Base-by-base conservation (phyloP, 2,888 invertebrate species). In the Pelosia muscerda region DNA sequence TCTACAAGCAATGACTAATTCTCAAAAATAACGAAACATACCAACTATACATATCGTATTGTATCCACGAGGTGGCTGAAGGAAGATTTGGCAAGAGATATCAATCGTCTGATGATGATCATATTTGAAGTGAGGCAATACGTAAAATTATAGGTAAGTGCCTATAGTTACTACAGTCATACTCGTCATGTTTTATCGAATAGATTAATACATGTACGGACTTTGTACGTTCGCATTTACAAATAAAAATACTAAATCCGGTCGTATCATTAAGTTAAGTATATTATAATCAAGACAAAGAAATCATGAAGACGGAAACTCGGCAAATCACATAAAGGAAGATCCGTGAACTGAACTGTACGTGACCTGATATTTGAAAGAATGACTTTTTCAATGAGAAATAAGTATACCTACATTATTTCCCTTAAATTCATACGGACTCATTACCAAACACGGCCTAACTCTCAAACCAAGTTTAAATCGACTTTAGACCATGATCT, bases 1-100 rank as follows among this genome's bases (percentile, higher is more conserved):
- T 75, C 76, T 79, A 73, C 71, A 72, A 66, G 75, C 76, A 74
- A 76, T 88, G 86, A 86, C 84, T 86, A 88, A 87, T 85, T 80
- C 77, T 74, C 71, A 75, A 79, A 79, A 85, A 86, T 83, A 86
- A 81, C 74, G 56, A 80, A 72, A 72, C 67, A 68, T 68, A 31
- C 63, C 68, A 60, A 74, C 62, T n/a, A 22, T 31, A 26, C n/a
- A 26, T 31, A 23, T 22, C 25, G 13, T 54, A 15, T 31, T 54
- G 25, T 25, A 22, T 22, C 23, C 31, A 31, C 10, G 31, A 62
- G 15, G 53, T 9, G 53, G 8, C 22, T 26, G 6, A 53, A 49
- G 22, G 1, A 54, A 31, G 13, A 28, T 10, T 62, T 54, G 53
- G 53, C 31, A 54, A 31, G 49, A 22, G 10, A 49, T 15, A 23